Base-by-base conservation (phyloP, 2,113 vertebrate species). In the Triplophysa tibetana region DNA sequence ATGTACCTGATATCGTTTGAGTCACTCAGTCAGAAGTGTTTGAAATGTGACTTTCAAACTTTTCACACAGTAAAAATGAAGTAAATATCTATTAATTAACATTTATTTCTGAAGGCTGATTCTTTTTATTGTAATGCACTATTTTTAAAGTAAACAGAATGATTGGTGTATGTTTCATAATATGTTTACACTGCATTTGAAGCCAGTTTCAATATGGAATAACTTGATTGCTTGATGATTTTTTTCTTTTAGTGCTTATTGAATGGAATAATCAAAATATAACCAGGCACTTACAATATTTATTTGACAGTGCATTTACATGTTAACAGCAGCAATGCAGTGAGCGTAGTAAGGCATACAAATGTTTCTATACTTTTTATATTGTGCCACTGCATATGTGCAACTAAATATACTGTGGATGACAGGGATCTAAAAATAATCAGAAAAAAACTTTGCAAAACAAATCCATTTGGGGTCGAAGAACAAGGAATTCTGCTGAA, bases 401-500 rank as follows among this genome's bases (percentile, higher is more conserved):
- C 33, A 38, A 6, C 6, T 62, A 1, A 45, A 12, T 45, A 7
- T 45, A 12, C 5, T 45, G 11, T 45, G 43, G 43, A 45, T 45
- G 43, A 45, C 21, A 50, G 21, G 26, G 8, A 23, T 43, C 4
- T 60, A 23, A 16, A 73, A 10, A 54, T 1, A 38, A 38, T 8
- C 48, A 58, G 23, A 56, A 5, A 43, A 2, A 76, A 14, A 63
- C 0, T 1, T 48, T 45, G 2, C 29, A 13, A 43, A 14, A 56
- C 21, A 26, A 74, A 61, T 74, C n/a, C 13, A 62, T 23, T 26
- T 21, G 4, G 29, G 48, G 83, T 99, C 91, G 98, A 70, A 99
- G 88, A 73, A 96, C 83, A 61, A 96, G 95, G 83, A 92, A 95
- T 83, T 98, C 95, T 95, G 83, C 90, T 89, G 90, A 98, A 98